Evolutionary conservation across 2,113 vertebrate genomes (phyloP).

Genomic region (Crotophaga sulcirostris): DNA sequence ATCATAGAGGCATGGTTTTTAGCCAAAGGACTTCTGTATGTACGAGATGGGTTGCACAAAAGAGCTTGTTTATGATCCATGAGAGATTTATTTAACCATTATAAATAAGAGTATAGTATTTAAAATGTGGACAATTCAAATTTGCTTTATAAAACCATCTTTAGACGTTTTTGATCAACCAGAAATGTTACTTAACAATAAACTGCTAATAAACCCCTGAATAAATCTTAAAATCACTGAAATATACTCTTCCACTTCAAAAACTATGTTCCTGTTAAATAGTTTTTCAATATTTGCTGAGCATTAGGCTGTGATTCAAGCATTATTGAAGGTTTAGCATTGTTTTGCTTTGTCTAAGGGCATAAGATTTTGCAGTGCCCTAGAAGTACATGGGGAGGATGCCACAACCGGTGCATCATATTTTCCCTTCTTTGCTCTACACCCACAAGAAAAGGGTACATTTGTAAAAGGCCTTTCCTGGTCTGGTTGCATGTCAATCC

Average conservation of each 20-base stretch:
- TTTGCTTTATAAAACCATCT: not conserved
- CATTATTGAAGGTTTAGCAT: not conserved
- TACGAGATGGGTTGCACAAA: not conserved
- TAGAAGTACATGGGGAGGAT: not conserved
- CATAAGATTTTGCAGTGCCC: not conserved
- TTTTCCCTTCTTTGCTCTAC: not conserved
- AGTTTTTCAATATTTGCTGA: not conserved
- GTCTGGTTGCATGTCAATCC: not conserved
- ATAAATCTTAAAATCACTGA: not conserved
- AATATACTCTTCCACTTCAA: not conserved
- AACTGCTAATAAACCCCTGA: not conserved
- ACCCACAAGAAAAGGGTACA: not conserved
- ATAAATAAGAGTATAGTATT: not conserved
- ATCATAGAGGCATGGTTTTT: not conserved
- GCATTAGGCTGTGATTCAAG: not conserved
- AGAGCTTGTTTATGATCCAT: not conserved
- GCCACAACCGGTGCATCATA: fast-evolving
- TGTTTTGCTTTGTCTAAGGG: not conserved
- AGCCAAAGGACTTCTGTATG: not conserved
- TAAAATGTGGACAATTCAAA: not conserved
- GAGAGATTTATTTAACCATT: not conserved
- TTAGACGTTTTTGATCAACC: not conserved
- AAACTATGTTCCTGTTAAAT: not conserved
- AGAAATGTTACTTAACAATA: not conserved
- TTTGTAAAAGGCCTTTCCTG: not conserved